Conservation (phyloP, 2,888 invertebrate species). For the Corythucha ciliata region DNA sequence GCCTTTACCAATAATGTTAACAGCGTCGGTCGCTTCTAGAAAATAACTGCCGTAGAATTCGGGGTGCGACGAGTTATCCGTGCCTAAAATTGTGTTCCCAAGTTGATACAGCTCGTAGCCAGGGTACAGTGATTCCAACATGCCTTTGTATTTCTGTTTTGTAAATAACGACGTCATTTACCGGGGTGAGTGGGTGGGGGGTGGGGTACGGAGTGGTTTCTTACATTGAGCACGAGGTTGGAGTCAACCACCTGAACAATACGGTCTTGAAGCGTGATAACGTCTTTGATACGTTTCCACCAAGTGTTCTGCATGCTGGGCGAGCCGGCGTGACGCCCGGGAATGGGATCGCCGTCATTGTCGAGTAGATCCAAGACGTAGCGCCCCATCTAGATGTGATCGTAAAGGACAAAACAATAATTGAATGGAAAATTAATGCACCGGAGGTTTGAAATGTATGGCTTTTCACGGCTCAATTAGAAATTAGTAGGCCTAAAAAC, state of each 20-base stretch:
- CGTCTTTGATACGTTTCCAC: constrained; percentile 24
- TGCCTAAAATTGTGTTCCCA: constrained; percentile 21
- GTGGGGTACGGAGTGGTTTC: not conserved
- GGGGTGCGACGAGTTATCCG: constrained; percentile 21
- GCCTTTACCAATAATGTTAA: constrained; percentile 23
- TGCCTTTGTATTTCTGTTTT: constrained; percentile 14
- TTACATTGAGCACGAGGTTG: constrained; percentile 22
- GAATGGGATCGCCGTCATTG: constrained; percentile 23
- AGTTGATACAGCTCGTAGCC: constrained; percentile 20
- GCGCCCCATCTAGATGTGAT: constrained; percentile 23
- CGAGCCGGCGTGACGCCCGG: constrained; percentile 18
- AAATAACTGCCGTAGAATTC: constrained; percentile 23
- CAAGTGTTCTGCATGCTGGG: constrained; percentile 24
- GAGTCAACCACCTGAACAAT: constrained; percentile 20
- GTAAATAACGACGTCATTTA: no score
- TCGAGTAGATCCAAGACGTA: constrained; percentile 22
- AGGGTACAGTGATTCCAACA: constrained; percentile 19
- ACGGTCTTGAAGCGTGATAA: constrained; percentile 16
- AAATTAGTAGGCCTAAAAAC: no score
- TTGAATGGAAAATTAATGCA: no score
- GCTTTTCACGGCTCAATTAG: no score
- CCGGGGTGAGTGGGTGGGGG: no score
- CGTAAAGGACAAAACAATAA: no score
- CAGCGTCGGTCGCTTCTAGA: constrained; percentile 20
- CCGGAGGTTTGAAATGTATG: no score